phyloP scores from a whole-genome alignment of 2,113 vertebrate species.

The Gracilinanus agilis region DNA sequence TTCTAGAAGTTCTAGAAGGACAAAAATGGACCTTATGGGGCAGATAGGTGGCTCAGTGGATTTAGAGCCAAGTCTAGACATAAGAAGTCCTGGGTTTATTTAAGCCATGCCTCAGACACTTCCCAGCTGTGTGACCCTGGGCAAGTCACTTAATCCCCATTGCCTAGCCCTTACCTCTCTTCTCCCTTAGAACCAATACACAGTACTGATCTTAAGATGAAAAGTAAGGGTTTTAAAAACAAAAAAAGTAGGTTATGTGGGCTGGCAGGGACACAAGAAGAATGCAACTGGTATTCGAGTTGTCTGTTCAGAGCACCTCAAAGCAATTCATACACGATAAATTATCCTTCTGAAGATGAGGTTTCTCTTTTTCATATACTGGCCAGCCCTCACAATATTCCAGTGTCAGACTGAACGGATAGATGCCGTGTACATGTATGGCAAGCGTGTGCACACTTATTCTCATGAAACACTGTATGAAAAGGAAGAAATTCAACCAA shows the following conservation, averaged over 20 bases:
- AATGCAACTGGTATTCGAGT: neutral
- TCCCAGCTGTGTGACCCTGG: neutral
- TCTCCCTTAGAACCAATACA: no score
- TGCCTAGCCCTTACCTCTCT: neutral
- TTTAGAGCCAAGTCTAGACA: neutral
- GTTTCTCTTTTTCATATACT: neutral
- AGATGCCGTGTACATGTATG: neutral
- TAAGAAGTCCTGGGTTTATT: neutral
- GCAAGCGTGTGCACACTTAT: neutral
- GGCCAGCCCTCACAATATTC: neutral
- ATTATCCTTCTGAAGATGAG: neutral
- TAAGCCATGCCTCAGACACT: neutral
- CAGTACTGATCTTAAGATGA: no score
- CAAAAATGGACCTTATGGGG: neutral
- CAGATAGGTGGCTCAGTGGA: neutral
- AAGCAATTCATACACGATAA: conserved; percentile 13
- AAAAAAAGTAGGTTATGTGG: neutral
- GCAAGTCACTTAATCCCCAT: neutral
- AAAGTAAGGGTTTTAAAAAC: no score
- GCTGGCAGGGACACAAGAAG: neutral
- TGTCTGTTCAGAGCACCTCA: neutral
- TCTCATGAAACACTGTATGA: neutral
- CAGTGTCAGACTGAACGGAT: neutral
- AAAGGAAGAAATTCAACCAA: neutral
- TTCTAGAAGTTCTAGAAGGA: neutral